These are phyloP conservation scores for Lamellibrachia luymesi DNA, from an alignment of 1,140 invertebrate species.

Conservation along the genomic window DNA sequence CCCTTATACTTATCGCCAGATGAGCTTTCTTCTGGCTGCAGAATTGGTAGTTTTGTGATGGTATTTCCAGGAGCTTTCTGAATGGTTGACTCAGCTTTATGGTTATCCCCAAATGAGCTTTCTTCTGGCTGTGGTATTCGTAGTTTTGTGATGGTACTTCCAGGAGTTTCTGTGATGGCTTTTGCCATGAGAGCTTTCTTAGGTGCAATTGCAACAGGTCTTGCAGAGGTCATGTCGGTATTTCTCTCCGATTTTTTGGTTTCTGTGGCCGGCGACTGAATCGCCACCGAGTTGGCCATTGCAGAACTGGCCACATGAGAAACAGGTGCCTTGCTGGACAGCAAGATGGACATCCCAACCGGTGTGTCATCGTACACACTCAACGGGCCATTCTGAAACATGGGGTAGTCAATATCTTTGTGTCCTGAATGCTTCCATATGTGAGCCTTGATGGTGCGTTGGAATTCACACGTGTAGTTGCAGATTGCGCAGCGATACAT, in stretches of 20 bases:
- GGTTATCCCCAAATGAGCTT: background rate
- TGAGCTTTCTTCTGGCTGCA: background rate
- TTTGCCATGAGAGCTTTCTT: background rate
- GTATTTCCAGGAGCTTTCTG: background rate
- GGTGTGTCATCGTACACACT: constrained; percentile 47
- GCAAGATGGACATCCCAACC: background rate
- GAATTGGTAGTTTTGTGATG: background rate
- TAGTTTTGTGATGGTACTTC: background rate
- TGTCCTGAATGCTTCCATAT: constrained; percentile 57
- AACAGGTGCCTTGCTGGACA: background rate
- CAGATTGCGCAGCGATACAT: constrained; percentile 51
- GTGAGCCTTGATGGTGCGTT: constrained; percentile 56
- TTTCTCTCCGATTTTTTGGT: background rate
- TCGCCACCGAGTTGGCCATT: background rate
- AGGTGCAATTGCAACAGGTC: background rate
- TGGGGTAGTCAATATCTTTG: constrained; percentile 52
- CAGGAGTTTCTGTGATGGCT: background rate
- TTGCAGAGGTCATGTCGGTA: background rate
- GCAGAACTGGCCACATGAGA: background rate
- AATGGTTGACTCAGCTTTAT: background rate
- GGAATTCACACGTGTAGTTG: constrained; percentile 52
- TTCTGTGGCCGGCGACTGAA: background rate
- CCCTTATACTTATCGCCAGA: background rate
- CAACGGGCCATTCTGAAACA: constrained; percentile 54
- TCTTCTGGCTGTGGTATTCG: background rate